Conservation (phyloP, 2,888 invertebrate species). For the Galerucella nymphaeae region DNA sequence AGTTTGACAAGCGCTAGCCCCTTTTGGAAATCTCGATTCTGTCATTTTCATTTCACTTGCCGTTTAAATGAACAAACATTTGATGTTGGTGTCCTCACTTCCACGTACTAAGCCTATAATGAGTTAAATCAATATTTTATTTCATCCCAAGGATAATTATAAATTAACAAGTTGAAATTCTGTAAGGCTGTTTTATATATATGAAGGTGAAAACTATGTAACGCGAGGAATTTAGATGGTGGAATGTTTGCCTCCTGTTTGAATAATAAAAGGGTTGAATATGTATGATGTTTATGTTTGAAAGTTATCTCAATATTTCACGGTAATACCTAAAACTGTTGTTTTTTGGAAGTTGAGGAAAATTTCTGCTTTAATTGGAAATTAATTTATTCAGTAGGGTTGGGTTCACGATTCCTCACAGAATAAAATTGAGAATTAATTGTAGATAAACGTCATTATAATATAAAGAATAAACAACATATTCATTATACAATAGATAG, state of each 20-base stretch:
- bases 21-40: too few relatives aligned
- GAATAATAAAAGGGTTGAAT: constrained; percentile 1
- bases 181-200: neutral
- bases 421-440: too few relatives aligned
- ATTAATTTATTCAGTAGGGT: neutral
- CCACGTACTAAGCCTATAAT: too few relatives aligned
- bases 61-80: too few relatives aligned
- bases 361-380: neutral
- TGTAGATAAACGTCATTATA: too few relatives aligned
- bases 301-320: neutral
- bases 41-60: too few relatives aligned
- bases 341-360: neutral
- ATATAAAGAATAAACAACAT: too few relatives aligned
- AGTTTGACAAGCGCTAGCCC: too few relatives aligned
- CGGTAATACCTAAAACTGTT: neutral
- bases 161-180: constrained; percentile 2
- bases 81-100: too few relatives aligned
- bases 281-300: neutral
- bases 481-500: too few relatives aligned
- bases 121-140: too few relatives aligned
- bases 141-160: constrained; percentile 3
- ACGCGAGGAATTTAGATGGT: neutral
- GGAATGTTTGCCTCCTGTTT: neutral
- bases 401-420: too few relatives aligned
- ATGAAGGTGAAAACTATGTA: constrained; percentile 7